phyloP scores from a whole-genome alignment of 2,797 vertebrate species.

The Schizothorax lantsangensis region DNA sequence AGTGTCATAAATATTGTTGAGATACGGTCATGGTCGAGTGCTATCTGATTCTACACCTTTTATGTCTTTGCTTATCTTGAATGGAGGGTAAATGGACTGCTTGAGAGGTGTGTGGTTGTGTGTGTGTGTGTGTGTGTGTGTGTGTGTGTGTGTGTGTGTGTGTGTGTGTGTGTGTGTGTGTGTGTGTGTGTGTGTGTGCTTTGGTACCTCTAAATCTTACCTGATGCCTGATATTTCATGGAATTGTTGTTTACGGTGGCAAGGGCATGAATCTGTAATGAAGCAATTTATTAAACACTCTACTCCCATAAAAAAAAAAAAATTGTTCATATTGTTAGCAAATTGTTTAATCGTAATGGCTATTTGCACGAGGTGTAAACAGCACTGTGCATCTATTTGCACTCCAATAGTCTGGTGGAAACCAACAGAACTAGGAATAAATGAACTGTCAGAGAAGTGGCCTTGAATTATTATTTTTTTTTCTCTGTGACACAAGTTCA shows the following conservation, averaged over 20 bases:
- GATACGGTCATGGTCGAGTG: conserved; percentile 33
- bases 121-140: background rate
- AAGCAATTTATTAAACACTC: conserved; percentile 37
- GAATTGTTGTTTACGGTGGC: conserved; percentile 11
- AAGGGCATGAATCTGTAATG: conserved; percentile 1
- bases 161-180: conserved; percentile 1
- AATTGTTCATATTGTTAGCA: conserved; percentile 20
- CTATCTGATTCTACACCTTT: conserved; percentile 26
- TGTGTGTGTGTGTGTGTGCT: background rate
- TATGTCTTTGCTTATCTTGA: conserved; percentile 34
- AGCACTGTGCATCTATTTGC: background rate
- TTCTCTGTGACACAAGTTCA: background rate
- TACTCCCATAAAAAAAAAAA: background rate
- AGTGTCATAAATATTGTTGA: conserved; percentile 52
- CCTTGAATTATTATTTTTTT: background rate
- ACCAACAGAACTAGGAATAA: background rate
- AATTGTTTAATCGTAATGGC: conserved; percentile 36
- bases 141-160: conserved; percentile 11
- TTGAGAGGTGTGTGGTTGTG: background rate
- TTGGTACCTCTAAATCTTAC: background rate
- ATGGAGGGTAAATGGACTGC: conserved; percentile 24
- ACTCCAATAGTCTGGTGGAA: background rate
- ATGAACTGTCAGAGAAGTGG: background rate
- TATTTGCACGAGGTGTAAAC: conserved; percentile 24
- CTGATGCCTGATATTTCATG: conserved; percentile 1